These are phyloP conservation scores for Sebastiscus albofasciatus DNA, from an alignment of 2,797 vertebrate species.

Conservation along the genomic window DNA sequence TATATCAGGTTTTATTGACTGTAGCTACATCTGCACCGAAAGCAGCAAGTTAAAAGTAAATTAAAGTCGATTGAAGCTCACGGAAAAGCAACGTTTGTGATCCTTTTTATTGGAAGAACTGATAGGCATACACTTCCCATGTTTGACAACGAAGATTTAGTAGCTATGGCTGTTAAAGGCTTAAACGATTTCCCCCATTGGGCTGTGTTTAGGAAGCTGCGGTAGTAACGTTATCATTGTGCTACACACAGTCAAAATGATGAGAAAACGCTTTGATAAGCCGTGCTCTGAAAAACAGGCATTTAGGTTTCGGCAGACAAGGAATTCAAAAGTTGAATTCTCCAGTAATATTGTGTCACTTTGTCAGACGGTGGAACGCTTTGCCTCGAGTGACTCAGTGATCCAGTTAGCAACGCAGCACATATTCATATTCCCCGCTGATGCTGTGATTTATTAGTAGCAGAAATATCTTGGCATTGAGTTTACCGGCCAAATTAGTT, in stretches of 20 bases:
- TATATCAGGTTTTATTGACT: background rate
- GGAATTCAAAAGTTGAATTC: slow-evolving; percentile 3
- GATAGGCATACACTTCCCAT: background rate
- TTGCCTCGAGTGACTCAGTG: slow-evolving; percentile 35
- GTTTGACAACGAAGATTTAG: slow-evolving; percentile 2
- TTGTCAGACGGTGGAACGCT: slow-evolving; percentile 14
- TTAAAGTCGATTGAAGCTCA: background rate
- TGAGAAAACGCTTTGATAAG: background rate
- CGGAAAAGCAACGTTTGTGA: background rate
- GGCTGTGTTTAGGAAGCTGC: background rate
- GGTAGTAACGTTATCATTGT: background rate
- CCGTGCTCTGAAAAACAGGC: background rate
- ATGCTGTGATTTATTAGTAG: slow-evolving; percentile 42
- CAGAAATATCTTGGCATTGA: background rate
- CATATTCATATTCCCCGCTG: slow-evolving; percentile 21
- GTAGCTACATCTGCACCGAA: background rate
- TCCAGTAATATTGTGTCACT: background rate
- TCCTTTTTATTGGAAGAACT: background rate
- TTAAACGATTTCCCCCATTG: background rate
- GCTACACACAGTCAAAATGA: background rate
- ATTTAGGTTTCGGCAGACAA: background rate
- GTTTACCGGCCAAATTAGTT: slow-evolving; percentile 15
- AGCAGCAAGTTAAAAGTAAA: background rate
- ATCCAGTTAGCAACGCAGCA: slow-evolving; percentile 34
- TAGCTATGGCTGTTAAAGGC: background rate